These are phyloP conservation scores for Caranx ignobilis DNA, from an alignment of 2,113 vertebrate genomes.

Conservation along the genomic window DNA sequence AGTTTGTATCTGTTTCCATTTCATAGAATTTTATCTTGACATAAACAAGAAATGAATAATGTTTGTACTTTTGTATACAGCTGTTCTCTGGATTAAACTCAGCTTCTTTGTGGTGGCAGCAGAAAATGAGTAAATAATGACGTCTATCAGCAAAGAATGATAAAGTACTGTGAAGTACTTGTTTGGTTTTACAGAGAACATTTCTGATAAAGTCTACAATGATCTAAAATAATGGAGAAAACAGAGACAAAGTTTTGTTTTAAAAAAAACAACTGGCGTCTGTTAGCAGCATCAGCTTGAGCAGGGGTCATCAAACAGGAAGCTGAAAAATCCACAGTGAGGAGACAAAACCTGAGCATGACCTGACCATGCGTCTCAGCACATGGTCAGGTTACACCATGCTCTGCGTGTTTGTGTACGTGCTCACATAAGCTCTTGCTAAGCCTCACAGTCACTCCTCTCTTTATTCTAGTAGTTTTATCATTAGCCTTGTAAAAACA, in stretches of 20 bases:
- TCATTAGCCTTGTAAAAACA: conserved; percentile 46
- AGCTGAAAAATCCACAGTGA: conserved; percentile 5
- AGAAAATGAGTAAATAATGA: no score
- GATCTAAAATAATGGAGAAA: neutral
- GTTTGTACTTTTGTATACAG: no score
- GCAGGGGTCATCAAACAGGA: conserved; percentile 13
- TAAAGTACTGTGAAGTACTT: no score
- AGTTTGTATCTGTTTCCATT: no score
- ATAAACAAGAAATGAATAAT: no score
- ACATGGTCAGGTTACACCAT: conserved; percentile 70
- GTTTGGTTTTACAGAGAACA: no score
- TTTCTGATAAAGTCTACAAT: no score
- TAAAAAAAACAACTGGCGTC: conserved; percentile 5
- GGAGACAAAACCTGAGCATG: conserved; percentile 46
- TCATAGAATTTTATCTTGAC: no score
- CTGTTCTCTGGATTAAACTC: no score
- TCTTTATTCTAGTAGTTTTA: conserved; percentile 55
- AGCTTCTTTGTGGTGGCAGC: no score
- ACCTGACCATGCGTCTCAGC: conserved; percentile 31
- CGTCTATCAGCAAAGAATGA: no score
- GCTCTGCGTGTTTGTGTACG: conserved; percentile 22
- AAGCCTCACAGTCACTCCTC: conserved; percentile 58
- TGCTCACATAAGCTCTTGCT: conserved; percentile 32
- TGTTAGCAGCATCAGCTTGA: conserved; percentile 23
- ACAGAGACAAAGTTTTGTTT: neutral